Evolutionary conservation across 2,888 invertebrate species (phyloP), one percentile per base, ranked within the genome.

Genomic region (Ophion obscuratus): DNA sequence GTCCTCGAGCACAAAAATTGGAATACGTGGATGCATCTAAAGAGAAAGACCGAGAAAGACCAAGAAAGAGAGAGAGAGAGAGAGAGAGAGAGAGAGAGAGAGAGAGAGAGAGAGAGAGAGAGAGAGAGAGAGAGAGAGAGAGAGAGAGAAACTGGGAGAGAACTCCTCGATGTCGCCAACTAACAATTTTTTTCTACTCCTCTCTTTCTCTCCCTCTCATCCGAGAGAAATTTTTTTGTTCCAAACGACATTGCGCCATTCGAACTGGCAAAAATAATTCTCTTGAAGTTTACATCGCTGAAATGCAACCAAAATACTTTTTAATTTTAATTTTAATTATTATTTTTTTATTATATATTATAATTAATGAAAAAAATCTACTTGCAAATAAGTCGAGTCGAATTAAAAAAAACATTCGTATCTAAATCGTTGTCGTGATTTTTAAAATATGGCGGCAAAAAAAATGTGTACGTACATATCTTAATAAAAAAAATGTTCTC

Each of bases 21-120:
- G 27, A 66, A 78, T 83, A 74, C 86, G 68, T 75, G 81, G 64
- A 74, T 70, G 68, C 73, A 78, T 86, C 71, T 27, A 57, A 67
- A 17, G 47, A 59, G 67, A 81, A 44, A 62, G 24, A 62, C 14
- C 24, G 24, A 62, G 7, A n/a, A 44, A 24, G 75, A n/a, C n/a
- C n/a, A 57, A 11, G 14, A 14, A n/a, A 68, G 17, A 44, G 20
- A 14, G 20, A 20, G 53, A 11, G 20, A 47, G 59, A 20, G 36
- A 36, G 36, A 36, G 36, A 36, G 36, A 36, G 36, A 67, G 44
- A 68, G 10, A 67, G 1, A 59, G n/a, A 14, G 62, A 24, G 7
- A 59, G 59, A 36, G 36, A 36, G 36, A 36, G 36, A 36, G 36
- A 36, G 36, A 36, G 36, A 7, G 36, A 36, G 36, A 67, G 44